Evolutionary conservation across 2,888 invertebrate genomes (phyloP), one percentile per base, ranked within the genome.

Genomic region (Anorthoa munda): DNA sequence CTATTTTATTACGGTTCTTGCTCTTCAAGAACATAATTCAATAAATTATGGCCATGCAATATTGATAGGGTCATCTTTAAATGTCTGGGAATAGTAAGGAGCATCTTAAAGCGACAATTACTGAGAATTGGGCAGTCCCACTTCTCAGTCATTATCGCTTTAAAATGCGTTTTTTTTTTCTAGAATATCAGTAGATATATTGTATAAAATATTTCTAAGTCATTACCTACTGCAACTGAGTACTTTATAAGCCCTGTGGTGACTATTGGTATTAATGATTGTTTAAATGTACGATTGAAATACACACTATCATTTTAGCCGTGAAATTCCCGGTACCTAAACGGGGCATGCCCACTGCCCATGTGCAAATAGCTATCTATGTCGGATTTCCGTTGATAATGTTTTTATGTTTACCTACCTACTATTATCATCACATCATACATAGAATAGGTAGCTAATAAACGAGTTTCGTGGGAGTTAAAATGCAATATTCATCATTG

Each of bases 371-470:
- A 26, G 12, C 26, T 45, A 79, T 79, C 76, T 48, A 26, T 21
- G 51, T n/a, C 58, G 79, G 63, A 64, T 59, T 51, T 79, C 80
- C 73, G 39, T 23, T 73, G 51, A 23, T 72, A 61, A 39, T 55
- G 21, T 18, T 71, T 70, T 18, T 70, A 45, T 72, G 26, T 15
- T 26, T 58, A 51, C 26, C 15, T 55, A 75, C 45, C 17, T 58
- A 59, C 48, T 68, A 50, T 60, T 55, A 50, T 48, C 53, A 56
- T 18, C 18, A 15, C 26, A n/a, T 7, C 2, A 39, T 39, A 39
- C 31, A 31, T 31, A 31, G 5, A 23, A 55, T 31, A 46, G 4
- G 13, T 46, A 23, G 18, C 23, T n/a, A 17, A 31, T 13, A 21
- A 21, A 17, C 2, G 31, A 18, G 3, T n/a, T 51, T 45, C 31